Evolutionary conservation across 2,888 invertebrate genomes (phyloP).

Genomic region (Phoenoteleia sp.): DNA sequence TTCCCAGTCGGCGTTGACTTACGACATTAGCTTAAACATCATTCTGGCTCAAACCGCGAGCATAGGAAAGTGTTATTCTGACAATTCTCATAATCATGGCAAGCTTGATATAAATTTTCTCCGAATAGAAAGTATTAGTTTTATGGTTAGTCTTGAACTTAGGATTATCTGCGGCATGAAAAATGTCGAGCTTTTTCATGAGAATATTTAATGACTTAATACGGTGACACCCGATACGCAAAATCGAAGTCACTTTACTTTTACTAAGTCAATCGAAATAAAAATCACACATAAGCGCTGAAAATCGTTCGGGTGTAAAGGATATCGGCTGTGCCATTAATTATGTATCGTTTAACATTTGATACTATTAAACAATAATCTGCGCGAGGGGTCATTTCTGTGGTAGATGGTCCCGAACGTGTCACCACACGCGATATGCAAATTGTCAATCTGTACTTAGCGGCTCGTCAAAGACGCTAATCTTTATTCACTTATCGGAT

Average conservation of each 20-base stretch:
- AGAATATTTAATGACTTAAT: neutral
- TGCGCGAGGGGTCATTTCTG: conserved; percentile 49
- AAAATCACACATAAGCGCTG: conserved; percentile 6
- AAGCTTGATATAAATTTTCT: conserved; percentile 12
- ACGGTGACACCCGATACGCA: conserved; percentile 4
- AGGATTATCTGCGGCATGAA: neutral
- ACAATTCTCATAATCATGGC: conserved; percentile 50
- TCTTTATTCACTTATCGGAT: conserved; percentile 86
- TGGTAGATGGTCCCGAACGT: conserved; percentile 68
- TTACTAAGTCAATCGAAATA: neutral
- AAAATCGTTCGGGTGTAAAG: conserved; percentile 28
- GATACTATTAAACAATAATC: conserved; percentile 61
- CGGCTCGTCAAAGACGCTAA: conserved; percentile 84
- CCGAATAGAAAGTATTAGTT: conserved; percentile 29
- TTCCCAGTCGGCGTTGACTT: conserved; percentile 67
- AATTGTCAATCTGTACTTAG: conserved; percentile 83
- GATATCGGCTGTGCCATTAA: conserved; percentile 52
- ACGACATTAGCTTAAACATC: conserved; percentile 60
- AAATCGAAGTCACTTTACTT: conserved; percentile 7
- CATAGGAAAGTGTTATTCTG: conserved; percentile 15
- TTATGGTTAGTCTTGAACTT: conserved; percentile 26
- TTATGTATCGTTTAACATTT: conserved; percentile 64
- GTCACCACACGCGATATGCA: conserved; percentile 82
- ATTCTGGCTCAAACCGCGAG: conserved; percentile 1
- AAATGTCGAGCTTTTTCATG: neutral